These are phyloP conservation scores for Lottia gigantea DNA, from an alignment of 2,888 invertebrate genomes.

Conservation along the genomic window DNA sequence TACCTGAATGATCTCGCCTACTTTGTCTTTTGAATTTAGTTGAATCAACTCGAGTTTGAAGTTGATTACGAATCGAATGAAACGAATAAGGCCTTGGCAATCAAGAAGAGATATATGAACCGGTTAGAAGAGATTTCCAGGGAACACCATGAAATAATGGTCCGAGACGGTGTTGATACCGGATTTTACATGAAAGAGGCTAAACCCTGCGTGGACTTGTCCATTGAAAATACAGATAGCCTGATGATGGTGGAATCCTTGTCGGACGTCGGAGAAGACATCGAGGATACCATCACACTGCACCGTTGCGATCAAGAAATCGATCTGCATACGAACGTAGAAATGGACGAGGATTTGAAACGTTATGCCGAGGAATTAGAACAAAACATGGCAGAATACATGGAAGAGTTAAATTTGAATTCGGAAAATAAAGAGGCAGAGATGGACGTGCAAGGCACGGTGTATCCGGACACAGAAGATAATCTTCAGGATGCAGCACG, in stretches of 20 bases:
- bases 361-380: background rate
- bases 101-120: background rate
- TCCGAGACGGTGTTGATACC: background rate
- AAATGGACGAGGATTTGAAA: background rate
- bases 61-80: background rate
- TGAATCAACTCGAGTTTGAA: background rate
- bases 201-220: background rate
- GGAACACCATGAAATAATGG: background rate
- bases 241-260: background rate
- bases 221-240: background rate
- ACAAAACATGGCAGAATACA: slow-evolving; percentile 5
- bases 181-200: background rate
- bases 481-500: background rate
- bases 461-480: background rate
- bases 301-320: background rate
- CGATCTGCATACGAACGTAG: background rate
- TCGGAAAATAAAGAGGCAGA: background rate
- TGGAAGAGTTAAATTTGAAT: background rate
- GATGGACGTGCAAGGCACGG: background rate
- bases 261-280: background rate
- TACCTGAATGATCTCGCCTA: background rate
- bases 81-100: background rate
- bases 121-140: background rate
- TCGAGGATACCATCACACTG: background rate
- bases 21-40: background rate